Percentiles rank a stretch among this genome's conserved stretches.
Evolutionary conservation across 2,113 vertebrate genomes (phyloP).

Genomic region (Hyperopisus bebe): DNA sequence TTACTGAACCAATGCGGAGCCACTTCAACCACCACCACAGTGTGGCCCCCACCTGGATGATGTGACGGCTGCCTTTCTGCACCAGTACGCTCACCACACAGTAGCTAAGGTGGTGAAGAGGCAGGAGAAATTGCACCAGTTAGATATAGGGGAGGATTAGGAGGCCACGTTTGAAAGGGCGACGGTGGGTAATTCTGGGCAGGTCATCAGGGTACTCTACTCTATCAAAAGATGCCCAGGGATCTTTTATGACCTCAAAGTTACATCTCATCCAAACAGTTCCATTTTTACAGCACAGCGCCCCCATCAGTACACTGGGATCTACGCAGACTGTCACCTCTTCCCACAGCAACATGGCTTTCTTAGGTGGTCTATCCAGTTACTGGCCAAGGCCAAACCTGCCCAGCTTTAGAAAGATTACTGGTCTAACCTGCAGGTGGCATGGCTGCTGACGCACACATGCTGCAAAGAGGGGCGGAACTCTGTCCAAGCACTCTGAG

Average conservation of each 20-base stretch:
- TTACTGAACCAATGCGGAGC: background rate
- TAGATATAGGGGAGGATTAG: too few species aligned
- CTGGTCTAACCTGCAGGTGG: background rate
- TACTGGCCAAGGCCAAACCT: background rate
- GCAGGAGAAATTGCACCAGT: too few species aligned
- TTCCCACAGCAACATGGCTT: background rate
- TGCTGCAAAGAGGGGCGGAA: background rate
- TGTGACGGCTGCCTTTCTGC: background rate
- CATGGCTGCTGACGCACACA: background rate
- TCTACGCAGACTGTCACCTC: background rate
- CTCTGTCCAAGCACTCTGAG: background rate
- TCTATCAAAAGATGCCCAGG: background rate
- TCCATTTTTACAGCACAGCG: background rate
- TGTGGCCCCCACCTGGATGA: background rate
- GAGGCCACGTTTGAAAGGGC: too few species aligned
- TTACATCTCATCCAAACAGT: background rate
- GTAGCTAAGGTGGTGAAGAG: too few species aligned
- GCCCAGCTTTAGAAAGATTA: background rate
- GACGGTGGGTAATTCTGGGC: background rate
- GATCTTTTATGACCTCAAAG: background rate
- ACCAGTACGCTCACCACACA: background rate
- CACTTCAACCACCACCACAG: background rate
- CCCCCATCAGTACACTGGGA: background rate
- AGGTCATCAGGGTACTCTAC: background rate
- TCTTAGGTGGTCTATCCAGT: background rate